phyloP scores from a whole-genome alignment of 2,888 invertebrate species.

The Andrena chrysosceles region DNA sequence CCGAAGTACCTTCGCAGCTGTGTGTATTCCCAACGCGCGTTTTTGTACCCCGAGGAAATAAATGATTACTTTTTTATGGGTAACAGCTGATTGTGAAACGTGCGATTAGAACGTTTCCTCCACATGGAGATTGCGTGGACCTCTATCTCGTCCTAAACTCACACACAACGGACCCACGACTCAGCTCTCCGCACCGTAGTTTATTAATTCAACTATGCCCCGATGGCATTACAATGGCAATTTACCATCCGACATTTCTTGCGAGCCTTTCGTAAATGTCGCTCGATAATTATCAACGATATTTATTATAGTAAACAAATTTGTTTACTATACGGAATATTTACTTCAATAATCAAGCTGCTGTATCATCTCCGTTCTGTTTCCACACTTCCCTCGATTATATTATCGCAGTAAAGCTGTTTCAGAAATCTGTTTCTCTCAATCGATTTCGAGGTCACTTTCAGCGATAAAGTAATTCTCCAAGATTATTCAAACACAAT shows the following conservation, averaged over 20 bases:
- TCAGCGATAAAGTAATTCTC: no score
- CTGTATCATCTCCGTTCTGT: no score
- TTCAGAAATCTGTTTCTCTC: no score
- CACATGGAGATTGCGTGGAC: not conserved
- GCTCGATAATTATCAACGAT: no score
- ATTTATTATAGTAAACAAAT: no score
- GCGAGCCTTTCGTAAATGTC: not conserved
- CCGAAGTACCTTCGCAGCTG: no score
- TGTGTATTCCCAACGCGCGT: not conserved
- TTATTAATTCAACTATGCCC: not conserved
- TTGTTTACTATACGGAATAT: not conserved
- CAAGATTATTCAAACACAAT: no score
- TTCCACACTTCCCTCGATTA: no score
- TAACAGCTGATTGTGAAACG: not conserved
- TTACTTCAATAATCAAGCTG: not conserved
- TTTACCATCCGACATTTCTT: not conserved
- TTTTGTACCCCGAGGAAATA: constrained; percentile 1
- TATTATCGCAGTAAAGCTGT: no score
- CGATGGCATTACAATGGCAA: not conserved
- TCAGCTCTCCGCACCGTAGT: not conserved
- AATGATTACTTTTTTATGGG: not conserved
- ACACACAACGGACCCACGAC: no score
- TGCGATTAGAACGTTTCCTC: constrained; percentile 17
- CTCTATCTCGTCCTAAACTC: not conserved
- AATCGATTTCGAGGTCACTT: no score